A percentile compares a stretch with the other conserved stretches of the same genome.
Evolutionary conservation across 2,797 vertebrate genomes (phyloP).

Genomic region (Ibycter americanus): DNA sequence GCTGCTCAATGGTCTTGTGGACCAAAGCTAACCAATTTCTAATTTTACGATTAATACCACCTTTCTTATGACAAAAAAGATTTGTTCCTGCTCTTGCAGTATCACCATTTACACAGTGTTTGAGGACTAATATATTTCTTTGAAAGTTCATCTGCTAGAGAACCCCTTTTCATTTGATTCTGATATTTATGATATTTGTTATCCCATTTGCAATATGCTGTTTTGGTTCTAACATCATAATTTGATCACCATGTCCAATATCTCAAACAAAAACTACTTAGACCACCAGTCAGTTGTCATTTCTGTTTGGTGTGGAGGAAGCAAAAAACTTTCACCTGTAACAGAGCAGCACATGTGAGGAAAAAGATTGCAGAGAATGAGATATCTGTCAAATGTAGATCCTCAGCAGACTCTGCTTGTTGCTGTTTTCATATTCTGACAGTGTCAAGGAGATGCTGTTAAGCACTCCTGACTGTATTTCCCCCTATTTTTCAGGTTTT

Average conservation of each 20-base stretch:
- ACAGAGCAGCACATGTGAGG: background rate
- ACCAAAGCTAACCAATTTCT: conserved; percentile 21
- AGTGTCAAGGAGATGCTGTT: background rate
- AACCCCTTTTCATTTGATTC: background rate
- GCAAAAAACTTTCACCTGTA: background rate
- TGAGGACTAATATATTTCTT: background rate
- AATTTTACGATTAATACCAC: conserved; percentile 25
- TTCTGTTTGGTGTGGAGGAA: background rate
- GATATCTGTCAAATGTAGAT: background rate
- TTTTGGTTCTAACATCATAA: background rate
- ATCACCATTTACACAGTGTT: background rate
- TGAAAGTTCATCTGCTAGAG: background rate
- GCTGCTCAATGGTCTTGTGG: background rate
- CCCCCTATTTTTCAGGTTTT: background rate
- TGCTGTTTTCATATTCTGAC: background rate
- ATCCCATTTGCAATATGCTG: background rate
- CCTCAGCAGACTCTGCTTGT: background rate
- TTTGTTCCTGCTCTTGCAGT: background rate
- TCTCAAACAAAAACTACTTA: background rate
- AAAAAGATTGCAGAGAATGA: background rate
- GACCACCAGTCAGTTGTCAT: background rate
- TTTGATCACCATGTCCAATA: background rate
- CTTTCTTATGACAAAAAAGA: background rate
- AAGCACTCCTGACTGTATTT: background rate
- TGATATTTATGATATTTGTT: background rate